These are phyloP conservation scores for Nezara viridula DNA, from an alignment of 2,888 invertebrate species.

Conservation along the genomic window DNA sequence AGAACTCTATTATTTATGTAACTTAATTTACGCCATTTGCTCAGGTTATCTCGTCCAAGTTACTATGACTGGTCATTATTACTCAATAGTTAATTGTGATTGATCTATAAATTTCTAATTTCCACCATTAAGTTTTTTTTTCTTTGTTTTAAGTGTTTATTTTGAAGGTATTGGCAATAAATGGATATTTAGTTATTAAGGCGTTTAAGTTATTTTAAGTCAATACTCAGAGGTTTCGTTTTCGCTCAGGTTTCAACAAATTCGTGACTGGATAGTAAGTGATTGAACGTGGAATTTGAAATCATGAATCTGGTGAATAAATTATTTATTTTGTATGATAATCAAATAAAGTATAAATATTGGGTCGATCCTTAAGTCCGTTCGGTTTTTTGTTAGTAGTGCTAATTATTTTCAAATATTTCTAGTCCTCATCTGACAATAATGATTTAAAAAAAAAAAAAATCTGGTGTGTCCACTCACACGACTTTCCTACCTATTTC, in stretches of 20 bases:
- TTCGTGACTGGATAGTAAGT: not conserved
- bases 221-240: not conserved
- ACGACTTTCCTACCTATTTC: too few species aligned
- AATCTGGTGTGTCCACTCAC: too few species aligned
- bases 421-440: too few species aligned
- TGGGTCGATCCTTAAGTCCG: too few species aligned
- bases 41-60: not conserved
- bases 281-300: not conserved
- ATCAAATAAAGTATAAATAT: too few species aligned
- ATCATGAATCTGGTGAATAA: too few species aligned
- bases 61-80: conserved; percentile 7
- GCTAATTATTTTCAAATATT: too few species aligned
- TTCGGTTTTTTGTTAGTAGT: too few species aligned
- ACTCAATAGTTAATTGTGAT: not conserved
- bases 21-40: not conserved
- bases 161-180: not conserved
- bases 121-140: not conserved
- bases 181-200: not conserved
- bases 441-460: too few species aligned
- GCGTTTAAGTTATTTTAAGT: not conserved
- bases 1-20: not conserved
- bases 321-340: too few species aligned
- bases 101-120: not conserved
- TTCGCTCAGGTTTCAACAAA: not conserved
- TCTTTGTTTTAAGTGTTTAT: not conserved